phyloP scores from a whole-genome alignment of 1,140 invertebrate species.

The Melitaea cinxia region DNA sequence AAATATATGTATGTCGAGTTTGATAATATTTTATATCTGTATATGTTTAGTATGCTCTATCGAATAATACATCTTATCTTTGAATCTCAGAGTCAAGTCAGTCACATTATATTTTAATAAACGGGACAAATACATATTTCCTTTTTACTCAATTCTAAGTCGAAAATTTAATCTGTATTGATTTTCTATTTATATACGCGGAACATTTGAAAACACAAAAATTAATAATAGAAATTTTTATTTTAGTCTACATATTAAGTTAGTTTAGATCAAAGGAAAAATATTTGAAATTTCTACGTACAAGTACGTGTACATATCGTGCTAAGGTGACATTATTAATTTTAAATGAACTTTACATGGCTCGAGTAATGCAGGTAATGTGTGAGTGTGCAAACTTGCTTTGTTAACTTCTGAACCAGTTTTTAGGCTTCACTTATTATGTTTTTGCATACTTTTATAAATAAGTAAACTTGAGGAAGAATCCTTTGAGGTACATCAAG shows the following conservation, averaged over 20 bases:
- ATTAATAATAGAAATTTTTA: neutral
- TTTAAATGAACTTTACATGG: slow-evolving; percentile 14
- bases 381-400: slow-evolving; percentile 4
- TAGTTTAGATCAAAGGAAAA: neutral
- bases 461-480: too few species aligned
- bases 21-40: too few species aligned
- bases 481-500: too few species aligned
- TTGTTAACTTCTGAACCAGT: slow-evolving; percentile 1
- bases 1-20: too few species aligned
- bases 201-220: neutral
- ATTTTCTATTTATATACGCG: too few species aligned
- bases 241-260: neutral
- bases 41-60: too few species aligned
- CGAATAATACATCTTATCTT: too few species aligned
- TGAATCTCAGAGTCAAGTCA: too few species aligned
- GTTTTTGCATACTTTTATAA: neutral
- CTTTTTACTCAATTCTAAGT: too few species aligned
- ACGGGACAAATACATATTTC: too few species aligned
- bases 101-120: too few species aligned
- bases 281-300: slow-evolving; percentile 8
- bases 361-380: neutral
- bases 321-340: slow-evolving; percentile 8
- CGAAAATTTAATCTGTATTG: too few species aligned
- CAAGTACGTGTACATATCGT: neutral
- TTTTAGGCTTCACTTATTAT: neutral